A percentile compares a stretch with the other conserved stretches of the same genome.
These are phyloP conservation scores for Leptinotarsa defecta DNA, from an alignment of 1,140 invertebrate species.

Conservation along the genomic window DNA sequence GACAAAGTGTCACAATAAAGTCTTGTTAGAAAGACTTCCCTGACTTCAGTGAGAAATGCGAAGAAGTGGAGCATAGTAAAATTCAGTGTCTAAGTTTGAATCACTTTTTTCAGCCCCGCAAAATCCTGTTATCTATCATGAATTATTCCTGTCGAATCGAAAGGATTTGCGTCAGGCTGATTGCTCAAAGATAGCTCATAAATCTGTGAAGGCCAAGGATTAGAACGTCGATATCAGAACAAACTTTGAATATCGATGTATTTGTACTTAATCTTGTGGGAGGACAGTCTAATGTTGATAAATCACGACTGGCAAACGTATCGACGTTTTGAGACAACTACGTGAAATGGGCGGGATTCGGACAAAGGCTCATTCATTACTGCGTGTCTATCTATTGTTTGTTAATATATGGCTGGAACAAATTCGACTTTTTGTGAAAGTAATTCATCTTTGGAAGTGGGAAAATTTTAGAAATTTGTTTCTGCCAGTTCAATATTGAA, in stretches of 20 bases:
- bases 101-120: neutral
- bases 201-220: neutral
- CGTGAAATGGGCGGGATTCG: conserved; percentile 40
- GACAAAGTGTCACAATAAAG: no score
- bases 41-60: neutral
- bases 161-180: neutral
- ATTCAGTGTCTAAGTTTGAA: neutral
- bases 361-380: conserved; percentile 34
- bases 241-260: conserved; percentile 38
- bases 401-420: no score
- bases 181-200: neutral
- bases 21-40: no score
- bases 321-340: conserved; percentile 39
- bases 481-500: no score
- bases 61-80: neutral
- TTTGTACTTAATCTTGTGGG: conserved; percentile 44
- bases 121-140: neutral
- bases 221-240: conserved; percentile 7
- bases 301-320: conserved; percentile 46
- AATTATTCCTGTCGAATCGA: neutral
- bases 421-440: no score
- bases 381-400: no score
- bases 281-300: conserved; percentile 45
- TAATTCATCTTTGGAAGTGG: no score
- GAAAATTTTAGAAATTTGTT: no score